Evolutionary conservation across 2,797 vertebrate genomes (phyloP), one percentile per base, ranked within the genome.

Genomic region (Crenuchus spilurus): DNA sequence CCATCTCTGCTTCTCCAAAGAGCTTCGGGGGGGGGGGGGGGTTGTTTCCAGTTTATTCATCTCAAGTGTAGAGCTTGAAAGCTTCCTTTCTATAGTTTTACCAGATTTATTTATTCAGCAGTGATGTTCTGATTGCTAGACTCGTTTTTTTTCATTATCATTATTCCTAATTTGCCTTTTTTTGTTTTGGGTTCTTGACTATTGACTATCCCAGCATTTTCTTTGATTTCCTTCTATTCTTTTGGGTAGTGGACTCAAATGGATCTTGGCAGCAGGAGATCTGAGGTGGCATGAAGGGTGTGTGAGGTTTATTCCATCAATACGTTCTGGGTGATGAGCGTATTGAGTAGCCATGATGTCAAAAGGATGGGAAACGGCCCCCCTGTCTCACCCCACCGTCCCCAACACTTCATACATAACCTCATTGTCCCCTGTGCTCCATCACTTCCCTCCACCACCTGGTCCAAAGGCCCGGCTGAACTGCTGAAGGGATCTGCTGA

Each of bases 61-160:
- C 81, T 78, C 84, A 85, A 89, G 84, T 87, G 83, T 87, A 86
- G 82, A 61, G 57, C 89, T 30, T 91, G 87, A 88, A 83, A 84
- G 88, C 80, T 86, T 70, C 86, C 90, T 90, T 90, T 90, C 83
- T 91, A 57, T 79, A 74, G 86, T 88, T 91, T 89, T 80, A 80
- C 80, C 74, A 74, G 82, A 61, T 60, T 77, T 72, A 48, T 62
- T 85, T 86, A 86, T 70, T 86, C 81, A 84, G 87, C 84, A 86
- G 84, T 75, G 79, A 87, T 87, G 84, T 58, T 87, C 30, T 61
- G 33, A 89, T 87, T 79, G 80, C 75, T 87, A 78, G 89, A 80
- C 82, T 87, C 70, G 87, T 90, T 88, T 85, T 86, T 90, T 89
- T 82, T 83, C 83, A 58, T n/a, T n/a, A n/a, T n/a, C n/a, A n/a